These are phyloP conservation scores for Osmerus mordax DNA, from an alignment of 2,113 vertebrate genomes.

Conservation along the genomic window DNA sequence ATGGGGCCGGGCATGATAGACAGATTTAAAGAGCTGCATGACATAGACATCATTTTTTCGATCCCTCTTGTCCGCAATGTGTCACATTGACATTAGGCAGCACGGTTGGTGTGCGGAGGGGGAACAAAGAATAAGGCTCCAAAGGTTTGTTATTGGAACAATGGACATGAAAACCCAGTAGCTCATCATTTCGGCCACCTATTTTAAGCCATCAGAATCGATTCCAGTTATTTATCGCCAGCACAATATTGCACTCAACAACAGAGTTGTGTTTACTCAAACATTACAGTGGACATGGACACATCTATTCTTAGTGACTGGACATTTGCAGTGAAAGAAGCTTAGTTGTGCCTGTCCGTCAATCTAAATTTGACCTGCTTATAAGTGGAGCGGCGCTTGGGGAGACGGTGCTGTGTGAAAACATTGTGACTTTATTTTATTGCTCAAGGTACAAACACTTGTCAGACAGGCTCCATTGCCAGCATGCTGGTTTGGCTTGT, in stretches of 20 bases:
- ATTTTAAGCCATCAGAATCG: too few relatives aligned
- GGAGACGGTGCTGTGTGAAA: constrained; percentile 26
- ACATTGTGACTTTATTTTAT: constrained; percentile 44
- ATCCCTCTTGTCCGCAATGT: background rate
- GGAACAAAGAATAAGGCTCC: too few relatives aligned
- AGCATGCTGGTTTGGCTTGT: constrained; percentile 16
- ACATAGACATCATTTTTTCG: background rate
- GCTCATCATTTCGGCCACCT: too few relatives aligned
- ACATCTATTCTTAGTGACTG: background rate
- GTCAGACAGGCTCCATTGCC: constrained; percentile 29
- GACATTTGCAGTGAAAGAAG: constrained; percentile 6
- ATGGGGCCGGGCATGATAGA: background rate
- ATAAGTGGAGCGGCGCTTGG: constrained; percentile 7
- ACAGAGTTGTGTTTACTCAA: too few relatives aligned
- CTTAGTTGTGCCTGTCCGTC: constrained; percentile 24
- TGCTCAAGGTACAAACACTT: constrained; percentile 28
- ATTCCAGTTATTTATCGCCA: too few relatives aligned
- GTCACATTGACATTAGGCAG: background rate
- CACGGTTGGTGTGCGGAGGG: background rate
- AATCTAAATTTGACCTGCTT: constrained; percentile 29
- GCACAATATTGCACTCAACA: too few relatives aligned
- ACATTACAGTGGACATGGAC: background rate
- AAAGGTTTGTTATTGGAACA: too few relatives aligned
- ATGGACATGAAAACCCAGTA: too few relatives aligned
- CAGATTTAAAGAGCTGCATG: background rate